phyloP scores from a whole-genome alignment of 2,888 invertebrate species.

The Idaea straminata region DNA sequence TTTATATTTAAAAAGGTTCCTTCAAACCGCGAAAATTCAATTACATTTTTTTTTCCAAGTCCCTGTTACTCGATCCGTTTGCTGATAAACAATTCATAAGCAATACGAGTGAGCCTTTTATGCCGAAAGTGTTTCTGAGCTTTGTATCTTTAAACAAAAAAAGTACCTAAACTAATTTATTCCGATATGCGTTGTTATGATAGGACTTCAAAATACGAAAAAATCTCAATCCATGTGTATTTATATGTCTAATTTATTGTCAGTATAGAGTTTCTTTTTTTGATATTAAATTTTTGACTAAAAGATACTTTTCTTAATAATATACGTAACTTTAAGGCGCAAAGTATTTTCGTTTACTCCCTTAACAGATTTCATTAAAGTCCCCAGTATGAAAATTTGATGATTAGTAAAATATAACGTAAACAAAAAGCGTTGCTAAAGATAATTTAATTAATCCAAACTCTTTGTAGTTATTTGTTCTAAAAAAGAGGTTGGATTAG shows the following conservation, averaged over 20 bases:
- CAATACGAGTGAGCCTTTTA: conserved; percentile 12
- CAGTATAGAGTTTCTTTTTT: not conserved
- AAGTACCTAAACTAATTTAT: not conserved
- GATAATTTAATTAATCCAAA: too few relatives aligned
- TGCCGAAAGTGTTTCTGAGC: conserved; percentile 7
- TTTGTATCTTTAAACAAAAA: conserved; percentile 1
- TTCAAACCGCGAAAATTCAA: conserved; percentile 22
- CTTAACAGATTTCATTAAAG: too few relatives aligned
- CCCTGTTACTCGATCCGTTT: conserved; percentile 22
- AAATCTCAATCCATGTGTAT: not conserved
- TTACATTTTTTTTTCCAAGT: conserved; percentile 22
- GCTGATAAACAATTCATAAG: conserved; percentile 25
- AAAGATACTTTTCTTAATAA: not conserved
- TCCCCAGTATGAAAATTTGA: too few relatives aligned
- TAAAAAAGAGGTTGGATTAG: too few relatives aligned
- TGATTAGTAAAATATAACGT: too few relatives aligned
- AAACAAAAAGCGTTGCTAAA: too few relatives aligned
- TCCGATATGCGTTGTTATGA: not conserved
- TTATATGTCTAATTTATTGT: not conserved
- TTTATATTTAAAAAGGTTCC: conserved; percentile 6
- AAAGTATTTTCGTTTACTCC: not conserved
- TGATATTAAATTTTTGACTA: not conserved
- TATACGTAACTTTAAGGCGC: not conserved
- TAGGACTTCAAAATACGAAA: not conserved
- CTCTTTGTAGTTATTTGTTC: too few relatives aligned